A percentile compares a stretch with the other conserved stretches of the same genome.
These are phyloP conservation scores for Echinometra lucunter DNA, from an alignment of 53 echinoderm and acorn worm species.

Conservation along the genomic window DNA sequence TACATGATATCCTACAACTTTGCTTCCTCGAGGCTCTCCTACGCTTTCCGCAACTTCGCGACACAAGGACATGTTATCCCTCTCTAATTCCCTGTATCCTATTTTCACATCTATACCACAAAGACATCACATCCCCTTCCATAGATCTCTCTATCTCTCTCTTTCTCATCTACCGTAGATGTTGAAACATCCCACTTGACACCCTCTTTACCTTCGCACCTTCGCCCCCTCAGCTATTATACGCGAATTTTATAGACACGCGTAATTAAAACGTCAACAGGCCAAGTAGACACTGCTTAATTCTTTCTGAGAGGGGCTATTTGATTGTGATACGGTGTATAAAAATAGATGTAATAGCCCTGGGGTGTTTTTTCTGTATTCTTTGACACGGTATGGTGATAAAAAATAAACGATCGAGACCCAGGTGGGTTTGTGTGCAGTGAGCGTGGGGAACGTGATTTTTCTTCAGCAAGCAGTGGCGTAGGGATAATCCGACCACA, in stretches of 20 bases:
- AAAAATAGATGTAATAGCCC: background rate
- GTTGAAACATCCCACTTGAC: background rate
- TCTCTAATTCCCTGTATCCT: background rate
- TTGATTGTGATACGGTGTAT: background rate
- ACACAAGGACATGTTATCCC: background rate
- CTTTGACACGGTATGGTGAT: background rate
- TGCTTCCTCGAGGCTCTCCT: background rate
- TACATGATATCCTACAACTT: background rate
- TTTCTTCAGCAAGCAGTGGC: too few species aligned
- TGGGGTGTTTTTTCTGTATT: background rate
- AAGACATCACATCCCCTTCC: background rate
- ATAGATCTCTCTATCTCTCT: background rate
- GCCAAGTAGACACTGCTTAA: background rate
- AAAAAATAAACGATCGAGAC: background rate
- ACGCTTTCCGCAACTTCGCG: background rate
- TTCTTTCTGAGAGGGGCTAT: background rate
- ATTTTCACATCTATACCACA: background rate
- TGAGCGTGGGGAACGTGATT: background rate
- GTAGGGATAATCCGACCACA: too few species aligned
- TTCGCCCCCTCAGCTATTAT: background rate
- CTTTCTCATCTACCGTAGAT: background rate
- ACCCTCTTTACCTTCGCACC: background rate
- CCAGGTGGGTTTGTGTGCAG: background rate
- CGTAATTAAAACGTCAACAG: conserved; percentile 7
- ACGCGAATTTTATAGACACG: background rate